phyloP scores from a whole-genome alignment of 2,113 vertebrate species.

The Macrotus californicus region DNA sequence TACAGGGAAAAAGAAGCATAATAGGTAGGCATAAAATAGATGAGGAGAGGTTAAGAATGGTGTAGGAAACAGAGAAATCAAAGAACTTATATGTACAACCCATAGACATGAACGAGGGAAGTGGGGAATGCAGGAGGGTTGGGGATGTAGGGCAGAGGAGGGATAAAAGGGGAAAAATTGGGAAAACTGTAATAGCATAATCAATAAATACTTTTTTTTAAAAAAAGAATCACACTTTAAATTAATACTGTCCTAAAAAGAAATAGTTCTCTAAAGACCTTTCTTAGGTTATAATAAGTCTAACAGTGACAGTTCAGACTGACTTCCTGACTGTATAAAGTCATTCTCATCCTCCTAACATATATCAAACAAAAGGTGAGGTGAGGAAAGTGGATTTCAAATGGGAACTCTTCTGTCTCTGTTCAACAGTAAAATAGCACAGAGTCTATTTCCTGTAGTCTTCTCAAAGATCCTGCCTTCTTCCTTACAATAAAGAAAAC shows the following conservation, averaged over 20 bases:
- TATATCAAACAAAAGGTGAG: background rate
- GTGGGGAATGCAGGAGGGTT: too few species aligned
- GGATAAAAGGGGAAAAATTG: too few species aligned
- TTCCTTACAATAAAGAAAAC: background rate
- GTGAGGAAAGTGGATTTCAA: background rate
- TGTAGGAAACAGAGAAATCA: too few species aligned
- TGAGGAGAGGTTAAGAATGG: too few species aligned
- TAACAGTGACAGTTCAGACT: background rate
- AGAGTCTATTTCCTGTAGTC: constrained; percentile 17
- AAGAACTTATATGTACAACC: too few species aligned
- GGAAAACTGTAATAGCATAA: too few species aligned
- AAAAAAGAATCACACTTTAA: background rate
- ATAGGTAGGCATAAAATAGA: too few species aligned
- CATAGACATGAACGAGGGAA: too few species aligned
- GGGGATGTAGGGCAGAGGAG: too few species aligned
- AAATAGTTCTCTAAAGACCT: background rate
- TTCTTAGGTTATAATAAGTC: constrained; percentile 6
- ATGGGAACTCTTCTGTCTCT: background rate
- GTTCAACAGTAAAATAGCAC: background rate
- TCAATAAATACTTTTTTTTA: too few species aligned
- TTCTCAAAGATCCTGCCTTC: background rate
- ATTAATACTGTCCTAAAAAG: background rate
- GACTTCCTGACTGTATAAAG: background rate
- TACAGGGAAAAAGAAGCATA: too few species aligned
- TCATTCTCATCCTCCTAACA: background rate